A percentile compares a stretch with the other conserved stretches of the same genome.
phyloP scores from a whole-genome alignment of 1,140 invertebrate species.

The Amyelois transitella region DNA sequence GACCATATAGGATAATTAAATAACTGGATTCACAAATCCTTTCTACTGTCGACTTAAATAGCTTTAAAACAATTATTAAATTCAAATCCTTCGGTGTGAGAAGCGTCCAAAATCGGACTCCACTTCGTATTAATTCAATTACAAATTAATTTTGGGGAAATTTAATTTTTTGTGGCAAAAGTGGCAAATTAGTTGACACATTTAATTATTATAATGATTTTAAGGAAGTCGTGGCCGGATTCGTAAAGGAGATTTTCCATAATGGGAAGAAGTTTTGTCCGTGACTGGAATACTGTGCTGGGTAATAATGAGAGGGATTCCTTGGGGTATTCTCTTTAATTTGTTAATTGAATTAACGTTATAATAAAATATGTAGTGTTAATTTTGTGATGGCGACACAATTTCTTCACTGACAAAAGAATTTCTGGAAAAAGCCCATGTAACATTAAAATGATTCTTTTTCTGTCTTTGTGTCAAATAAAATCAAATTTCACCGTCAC shows the following conservation, averaged over 20 bases:
- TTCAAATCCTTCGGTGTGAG: neutral
- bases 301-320: neutral
- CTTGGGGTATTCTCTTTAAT: neutral
- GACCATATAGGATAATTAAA: too few relatives aligned
- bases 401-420: neutral
- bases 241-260: neutral
- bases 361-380: neutral
- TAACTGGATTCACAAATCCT: too few relatives aligned
- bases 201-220: neutral
- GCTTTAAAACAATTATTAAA: too few relatives aligned
- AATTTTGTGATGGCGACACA: neutral
- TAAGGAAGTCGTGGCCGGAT: neutral
- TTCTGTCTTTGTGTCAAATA: too few relatives aligned
- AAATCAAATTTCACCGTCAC: too few relatives aligned
- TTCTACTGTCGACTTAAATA: too few relatives aligned
- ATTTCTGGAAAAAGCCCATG: neutral
- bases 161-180: neutral
- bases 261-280: neutral
- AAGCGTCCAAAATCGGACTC: neutral
- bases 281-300: neutral
- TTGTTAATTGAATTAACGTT: neutral
- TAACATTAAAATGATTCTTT: too few relatives aligned
- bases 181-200: neutral
- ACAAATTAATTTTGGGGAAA: neutral
- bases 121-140: neutral